Base-by-base conservation (phyloP, 2,888 invertebrate species). In the Drosophila birchii region DNA sequence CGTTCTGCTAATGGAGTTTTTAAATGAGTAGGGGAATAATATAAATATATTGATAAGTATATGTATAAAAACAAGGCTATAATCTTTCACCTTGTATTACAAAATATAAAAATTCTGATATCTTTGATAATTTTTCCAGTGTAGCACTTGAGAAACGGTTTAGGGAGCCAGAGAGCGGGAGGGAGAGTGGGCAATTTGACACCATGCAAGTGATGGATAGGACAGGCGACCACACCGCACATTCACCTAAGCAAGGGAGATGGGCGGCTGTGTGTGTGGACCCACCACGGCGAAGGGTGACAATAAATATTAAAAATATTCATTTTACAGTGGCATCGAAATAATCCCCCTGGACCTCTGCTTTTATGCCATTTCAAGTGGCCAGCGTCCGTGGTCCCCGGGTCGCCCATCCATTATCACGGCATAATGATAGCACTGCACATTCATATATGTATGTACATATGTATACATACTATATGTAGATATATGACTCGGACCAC, bases 301-400 rank as follows among this genome's bases (percentile, higher is more conserved):
- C 81, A 72, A 83, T 81, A 87, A 87, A 87, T 87, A 87, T 83
- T 81, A 36, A 69, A 75, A 72, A 81, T 78, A 80, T 77, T 68
- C 76, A 75, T 76, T 78, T 81, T 81, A 74, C 82, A 85, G 85
- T 87, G 82, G 79, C 82, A 89, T 38, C 56, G 49, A 58, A 70
- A 68, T 86, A 75, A 83, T 72, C 66, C 84, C 79, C 68, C 41
- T 32, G 45, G n/a, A 67, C 73, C 47, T 29, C n/a, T 61, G 53
- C 26, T 53, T 41, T 38, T 49, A 54, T 71, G 47, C 44, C 51
- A 38, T 34, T 78, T 86, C 34, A 80, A 88, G 81, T 86, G 84
- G 49, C 49, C 53, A 41, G 41, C 23, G 59, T 23, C 57, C 43
- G n/a, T 39, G 39, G 32, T 32, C 32, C 39, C 34, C 4, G 41